Conservation (phyloP, 2,797 vertebrate species). For the Pelobates cultripes region DNA sequence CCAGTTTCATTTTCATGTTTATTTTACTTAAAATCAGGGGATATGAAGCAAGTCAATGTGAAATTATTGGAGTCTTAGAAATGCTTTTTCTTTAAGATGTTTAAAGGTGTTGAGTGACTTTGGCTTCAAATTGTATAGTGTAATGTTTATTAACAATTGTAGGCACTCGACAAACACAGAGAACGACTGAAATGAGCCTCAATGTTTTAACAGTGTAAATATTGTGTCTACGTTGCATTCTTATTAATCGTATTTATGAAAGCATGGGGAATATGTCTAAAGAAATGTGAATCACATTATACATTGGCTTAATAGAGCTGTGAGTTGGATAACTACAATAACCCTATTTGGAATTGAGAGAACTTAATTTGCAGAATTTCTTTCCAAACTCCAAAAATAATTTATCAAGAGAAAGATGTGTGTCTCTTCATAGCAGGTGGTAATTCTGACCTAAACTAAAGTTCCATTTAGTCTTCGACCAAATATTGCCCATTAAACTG, state of each 20-base stretch:
- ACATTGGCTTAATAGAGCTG: slow-evolving; percentile 53
- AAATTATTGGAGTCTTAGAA: slow-evolving; percentile 26
- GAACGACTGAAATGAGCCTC: slow-evolving; percentile 13
- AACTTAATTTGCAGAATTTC: slow-evolving; percentile 39
- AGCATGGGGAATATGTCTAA: slow-evolving; percentile 62
- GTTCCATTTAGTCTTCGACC: slow-evolving; percentile 17
- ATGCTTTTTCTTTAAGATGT: slow-evolving; percentile 40
- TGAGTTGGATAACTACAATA: slow-evolving; percentile 13
- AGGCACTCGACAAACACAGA: slow-evolving; percentile 20
- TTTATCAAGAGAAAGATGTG: slow-evolving; percentile 32
- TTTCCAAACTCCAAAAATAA: slow-evolving; percentile 36
- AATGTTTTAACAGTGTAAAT: slow-evolving; percentile 3
- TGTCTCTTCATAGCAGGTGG: slow-evolving; percentile 36
- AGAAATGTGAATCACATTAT: slow-evolving; percentile 54
- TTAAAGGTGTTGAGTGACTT: slow-evolving; percentile 41
- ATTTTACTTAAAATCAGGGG: slow-evolving; percentile 32
- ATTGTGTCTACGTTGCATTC: slow-evolving; percentile 14
- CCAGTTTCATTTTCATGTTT: slow-evolving; percentile 29
- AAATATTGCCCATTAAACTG: slow-evolving; percentile 20
- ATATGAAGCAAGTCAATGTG: slow-evolving; percentile 23
- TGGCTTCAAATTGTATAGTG: slow-evolving; percentile 34
- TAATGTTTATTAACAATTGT: slow-evolving; percentile 29
- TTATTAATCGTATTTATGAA: slow-evolving; percentile 39
- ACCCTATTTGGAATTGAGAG: slow-evolving; percentile 37
- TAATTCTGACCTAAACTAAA: slow-evolving; percentile 18